Evolutionary conservation across 1,140 invertebrate genomes (phyloP), one percentile per base, ranked within the genome.

Genomic region (Drosophila suzukii): DNA sequence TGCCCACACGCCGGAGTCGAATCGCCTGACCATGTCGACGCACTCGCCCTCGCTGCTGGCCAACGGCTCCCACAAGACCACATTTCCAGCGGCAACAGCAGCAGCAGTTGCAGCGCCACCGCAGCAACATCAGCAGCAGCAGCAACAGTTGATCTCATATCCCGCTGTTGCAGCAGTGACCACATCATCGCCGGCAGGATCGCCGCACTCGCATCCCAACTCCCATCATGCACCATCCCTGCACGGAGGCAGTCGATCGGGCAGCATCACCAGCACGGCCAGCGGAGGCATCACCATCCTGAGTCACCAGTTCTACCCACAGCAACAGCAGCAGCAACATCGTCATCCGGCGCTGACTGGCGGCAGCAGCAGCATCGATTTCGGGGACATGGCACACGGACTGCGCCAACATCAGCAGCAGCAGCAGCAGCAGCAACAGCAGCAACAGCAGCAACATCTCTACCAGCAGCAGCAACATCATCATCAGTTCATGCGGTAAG

Each of bases 1-100:
- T 49, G 97, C 97, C 4, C 96, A 98, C 91, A 96, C 97, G 90
- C 96, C 97, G 30, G 95, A 97, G 91, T 96, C 96, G 65, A 97
- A 97, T 93, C 96, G 93, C 53, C 63, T 95, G 63, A 93, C 93
- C 49, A 83, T 60, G 91, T 91, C 78, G 51, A 76, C 78, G 54
- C 68, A 62, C 54, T 75, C 55, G 62, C 78, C 71, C 47, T 75
- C 73, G 54, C 61, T 85, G 55, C 54, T 91, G 66, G 81, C 81
- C 39, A 91, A 91, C 67, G 81, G 88, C 55, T 82, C 70, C 73
- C 73, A 76, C 54, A 89, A 88, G 63, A 57, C 74, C 58, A 66
- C 83, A 85, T 83, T 85, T 84, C 75, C 88, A 78, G 32, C 67
- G 32, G 34, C 67, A 57, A 20, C 67, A 72, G 17, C 65, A 58